Conservation (phyloP, 2,113 vertebrate species). For the Abramis brama region DNA sequence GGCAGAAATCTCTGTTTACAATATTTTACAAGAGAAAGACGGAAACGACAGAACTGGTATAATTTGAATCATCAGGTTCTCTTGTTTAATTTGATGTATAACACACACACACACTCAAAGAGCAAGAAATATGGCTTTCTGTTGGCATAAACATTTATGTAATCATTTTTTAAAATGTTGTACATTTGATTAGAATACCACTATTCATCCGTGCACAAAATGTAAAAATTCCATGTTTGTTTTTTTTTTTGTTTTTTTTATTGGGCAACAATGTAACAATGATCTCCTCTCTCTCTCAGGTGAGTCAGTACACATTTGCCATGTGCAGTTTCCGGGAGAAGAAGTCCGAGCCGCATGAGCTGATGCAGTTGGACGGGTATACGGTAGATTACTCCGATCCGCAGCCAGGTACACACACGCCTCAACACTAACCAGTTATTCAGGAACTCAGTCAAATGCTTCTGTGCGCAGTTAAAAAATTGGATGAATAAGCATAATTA, state of each 20-base stretch:
- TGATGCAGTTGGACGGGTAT: conserved; percentile 98
- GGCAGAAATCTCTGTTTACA: background rate
- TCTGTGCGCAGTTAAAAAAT: background rate
- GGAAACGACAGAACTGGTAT: background rate
- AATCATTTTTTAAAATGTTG: background rate
- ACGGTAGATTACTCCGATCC: conserved; percentile 96
- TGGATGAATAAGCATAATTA: background rate
- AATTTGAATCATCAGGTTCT: background rate
- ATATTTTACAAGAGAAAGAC: background rate
- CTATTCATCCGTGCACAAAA: background rate
- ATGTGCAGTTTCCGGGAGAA: conserved; percentile 99
- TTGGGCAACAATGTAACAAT: background rate
- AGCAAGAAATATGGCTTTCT: background rate
- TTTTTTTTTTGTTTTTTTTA: too few relatives aligned
- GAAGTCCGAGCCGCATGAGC: conserved; percentile 94
- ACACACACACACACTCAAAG: background rate
- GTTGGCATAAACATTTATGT: background rate
- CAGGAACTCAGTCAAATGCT: background rate
- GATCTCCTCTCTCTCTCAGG: conserved; percentile 72
- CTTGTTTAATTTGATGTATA: background rate
- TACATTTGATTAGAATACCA: background rate
- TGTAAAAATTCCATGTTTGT: background rate
- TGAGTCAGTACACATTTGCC: conserved; percentile 98
- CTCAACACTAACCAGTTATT: background rate
- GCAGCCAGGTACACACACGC: conserved; percentile 82